Evolutionary conservation across 2,888 invertebrate species (phyloP), one percentile per base, ranked within the genome.

Genomic region (Parnassius apollo): DNA sequence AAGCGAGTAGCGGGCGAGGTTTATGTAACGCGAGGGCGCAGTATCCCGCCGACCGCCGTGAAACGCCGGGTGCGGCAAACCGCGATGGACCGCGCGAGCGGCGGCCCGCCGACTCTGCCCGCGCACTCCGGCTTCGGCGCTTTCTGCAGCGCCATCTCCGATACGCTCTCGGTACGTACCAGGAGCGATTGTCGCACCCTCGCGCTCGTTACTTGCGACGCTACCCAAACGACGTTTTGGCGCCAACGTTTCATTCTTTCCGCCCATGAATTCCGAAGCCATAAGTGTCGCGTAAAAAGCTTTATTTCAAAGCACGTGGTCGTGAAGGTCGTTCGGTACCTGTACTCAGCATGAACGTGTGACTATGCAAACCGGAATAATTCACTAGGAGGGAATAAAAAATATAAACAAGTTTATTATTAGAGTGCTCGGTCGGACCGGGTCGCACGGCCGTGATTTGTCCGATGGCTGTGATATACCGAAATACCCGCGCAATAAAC

Each of bases 371-470:
- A 48, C 13, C 42, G 76, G 74, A 79, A 84, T 82, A 83, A 85
- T 81, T 85, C 80, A 82, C 83, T 80, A 80, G 76, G 79, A 77
- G 80, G 83, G 83, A 83, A 86, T 87, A 89, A 76, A 78, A 90
- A 91, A 90, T 88, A 91, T 91, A 91, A 91, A 91, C 90, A 91
- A 87, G 88, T 84, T 88, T 91, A 91, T 89, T 83, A 90, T 86
- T 91, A 91, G 91, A 88, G 84, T 78, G 90, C 89, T 89, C 88
- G 86, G 85, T 81, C 85, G 84, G 82, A 80, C 90, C 83, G 88
- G 89, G 90, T 89, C 88, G 91, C 88, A 88, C 86, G 88, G 90
- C 89, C 87, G 88, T 84, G 87, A 91, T 89, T 85, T 88, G 87
- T 88, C 86, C 82, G 86, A 89, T 88, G 89, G 83, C 79, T 82